Percentiles rank a stretch among this genome's conserved stretches.
These are phyloP conservation scores for Drosophila meridiana DNA, from an alignment of 2,888 invertebrate species.

Conservation along the genomic window DNA sequence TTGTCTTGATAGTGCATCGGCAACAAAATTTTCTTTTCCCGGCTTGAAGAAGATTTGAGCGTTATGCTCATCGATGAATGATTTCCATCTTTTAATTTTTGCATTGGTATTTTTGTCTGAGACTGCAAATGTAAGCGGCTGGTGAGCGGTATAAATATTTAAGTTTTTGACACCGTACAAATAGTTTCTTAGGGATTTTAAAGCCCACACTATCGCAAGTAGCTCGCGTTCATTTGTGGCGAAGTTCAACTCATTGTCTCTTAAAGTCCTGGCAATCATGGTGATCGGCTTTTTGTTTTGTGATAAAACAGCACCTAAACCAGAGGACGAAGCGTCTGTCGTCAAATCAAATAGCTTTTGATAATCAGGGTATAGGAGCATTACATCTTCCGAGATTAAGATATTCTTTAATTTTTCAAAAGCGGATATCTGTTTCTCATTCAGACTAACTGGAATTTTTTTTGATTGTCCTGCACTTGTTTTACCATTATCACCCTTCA, in stretches of 20 bases:
- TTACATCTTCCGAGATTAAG: too few relatives aligned
- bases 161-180: neutral
- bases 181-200: neutral
- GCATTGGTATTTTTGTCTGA: neutral
- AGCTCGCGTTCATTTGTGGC: neutral
- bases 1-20: too few relatives aligned
- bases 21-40: neutral
- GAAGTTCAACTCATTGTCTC: neutral
- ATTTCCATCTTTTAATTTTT: neutral
- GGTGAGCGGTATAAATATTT: neutral
- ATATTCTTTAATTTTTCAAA: too few relatives aligned
- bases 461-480: too few relatives aligned
- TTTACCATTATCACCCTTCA: too few relatives aligned
- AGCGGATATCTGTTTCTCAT: too few relatives aligned
- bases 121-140: neutral
- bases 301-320: neutral
- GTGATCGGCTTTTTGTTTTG: neutral
- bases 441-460: too few relatives aligned
- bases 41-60: neutral
- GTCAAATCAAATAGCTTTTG: neutral
- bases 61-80: neutral
- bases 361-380: neutral
- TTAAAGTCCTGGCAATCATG: neutral
- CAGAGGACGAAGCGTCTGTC: neutral
- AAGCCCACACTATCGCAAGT: neutral